Evolutionary conservation across 2,888 invertebrate species (phyloP).

Genomic region (Bombylius discolor): DNA sequence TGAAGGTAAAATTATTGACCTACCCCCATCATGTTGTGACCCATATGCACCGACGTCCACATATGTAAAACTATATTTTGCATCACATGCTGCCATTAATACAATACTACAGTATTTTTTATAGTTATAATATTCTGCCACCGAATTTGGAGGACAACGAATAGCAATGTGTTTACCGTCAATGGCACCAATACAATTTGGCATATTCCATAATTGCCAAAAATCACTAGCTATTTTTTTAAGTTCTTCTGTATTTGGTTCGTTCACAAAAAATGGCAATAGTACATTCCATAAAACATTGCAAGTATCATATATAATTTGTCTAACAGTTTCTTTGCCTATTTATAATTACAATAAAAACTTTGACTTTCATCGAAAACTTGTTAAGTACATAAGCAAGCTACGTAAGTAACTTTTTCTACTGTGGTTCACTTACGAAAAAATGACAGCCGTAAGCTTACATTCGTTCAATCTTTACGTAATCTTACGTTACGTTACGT

Average conservation of each 20-base stretch:
- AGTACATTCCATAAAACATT: neutral
- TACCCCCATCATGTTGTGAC: neutral
- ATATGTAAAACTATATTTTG: neutral
- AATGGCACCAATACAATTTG: conserved; percentile 16
- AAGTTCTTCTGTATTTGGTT: neutral
- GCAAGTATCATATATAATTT: conserved; percentile 5
- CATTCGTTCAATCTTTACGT: too few species aligned
- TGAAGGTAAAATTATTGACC: neutral
- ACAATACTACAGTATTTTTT: neutral
- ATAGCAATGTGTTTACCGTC: neutral
- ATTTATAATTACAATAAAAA: neutral
- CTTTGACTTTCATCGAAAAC: too few species aligned
- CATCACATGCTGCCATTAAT: conserved; percentile 1
- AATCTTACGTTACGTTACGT: too few species aligned
- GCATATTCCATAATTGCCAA: conserved; percentile 15
- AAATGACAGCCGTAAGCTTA: too few species aligned
- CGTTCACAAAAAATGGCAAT: neutral
- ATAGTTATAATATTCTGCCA: conserved; percentile 1
- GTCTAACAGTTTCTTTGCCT: conserved; percentile 1
- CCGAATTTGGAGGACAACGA: neutral
- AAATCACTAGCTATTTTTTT: conserved; percentile 11
- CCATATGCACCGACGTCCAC: neutral
- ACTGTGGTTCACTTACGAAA: too few species aligned
- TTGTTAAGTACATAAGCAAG: too few species aligned
- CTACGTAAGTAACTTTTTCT: too few species aligned